phyloP scores from a whole-genome alignment of 2,113 vertebrate genomes.

The Pionites leucogaster region DNA sequence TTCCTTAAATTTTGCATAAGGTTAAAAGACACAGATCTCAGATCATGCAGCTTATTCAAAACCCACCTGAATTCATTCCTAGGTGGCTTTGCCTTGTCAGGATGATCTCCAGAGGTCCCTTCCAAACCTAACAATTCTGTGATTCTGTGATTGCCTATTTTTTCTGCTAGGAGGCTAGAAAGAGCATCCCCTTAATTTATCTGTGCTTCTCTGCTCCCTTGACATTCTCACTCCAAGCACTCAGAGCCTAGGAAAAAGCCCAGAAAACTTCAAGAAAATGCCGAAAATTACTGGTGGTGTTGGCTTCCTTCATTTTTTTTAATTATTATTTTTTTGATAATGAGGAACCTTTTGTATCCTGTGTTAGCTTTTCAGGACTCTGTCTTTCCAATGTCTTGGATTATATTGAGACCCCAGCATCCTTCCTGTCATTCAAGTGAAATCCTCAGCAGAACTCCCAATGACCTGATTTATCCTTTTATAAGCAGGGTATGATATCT shows the following conservation, averaged over 20 bases:
- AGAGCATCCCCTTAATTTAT: not conserved
- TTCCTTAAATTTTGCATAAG: not conserved
- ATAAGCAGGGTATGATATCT: not conserved
- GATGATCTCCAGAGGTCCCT: not conserved
- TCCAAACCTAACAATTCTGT: not conserved
- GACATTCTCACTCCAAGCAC: not conserved
- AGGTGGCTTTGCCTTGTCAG: not conserved
- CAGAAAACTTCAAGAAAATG: not conserved
- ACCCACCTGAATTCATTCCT: not conserved
- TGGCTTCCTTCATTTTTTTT: not conserved
- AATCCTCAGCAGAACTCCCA: not conserved
- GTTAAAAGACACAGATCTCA: not conserved
- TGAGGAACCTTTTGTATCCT: not conserved
- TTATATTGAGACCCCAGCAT: conserved; percentile 10
- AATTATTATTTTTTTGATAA: not conserved
- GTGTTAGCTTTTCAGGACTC: not conserved
- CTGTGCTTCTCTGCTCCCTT: not conserved
- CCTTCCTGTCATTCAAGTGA: conserved; percentile 37
- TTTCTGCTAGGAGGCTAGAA: not conserved
- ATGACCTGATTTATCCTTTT: conserved; percentile 3
- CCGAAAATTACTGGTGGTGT: not conserved
- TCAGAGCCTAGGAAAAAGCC: not conserved
- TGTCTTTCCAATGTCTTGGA: not conserved
- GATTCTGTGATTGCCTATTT: not conserved
- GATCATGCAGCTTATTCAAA: not conserved